phyloP scores from a whole-genome alignment of 1,140 invertebrate genomes.

The Bombus waltoni region DNA sequence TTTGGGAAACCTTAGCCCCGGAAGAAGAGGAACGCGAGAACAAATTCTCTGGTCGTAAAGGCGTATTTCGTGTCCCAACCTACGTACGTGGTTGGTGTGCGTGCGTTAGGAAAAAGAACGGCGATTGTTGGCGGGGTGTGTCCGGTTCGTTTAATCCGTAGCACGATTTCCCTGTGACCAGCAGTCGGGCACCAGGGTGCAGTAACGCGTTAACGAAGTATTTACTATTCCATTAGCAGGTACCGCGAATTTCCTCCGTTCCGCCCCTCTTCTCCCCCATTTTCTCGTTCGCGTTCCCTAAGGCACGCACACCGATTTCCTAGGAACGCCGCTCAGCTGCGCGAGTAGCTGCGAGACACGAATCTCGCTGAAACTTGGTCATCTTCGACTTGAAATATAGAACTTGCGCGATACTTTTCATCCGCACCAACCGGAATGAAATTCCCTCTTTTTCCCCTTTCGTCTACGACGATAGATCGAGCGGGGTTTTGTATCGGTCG shows the following conservation, averaged over 20 bases:
- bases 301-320: not conserved
- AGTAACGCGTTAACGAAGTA: constrained; percentile 69
- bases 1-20: no score
- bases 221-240: constrained; percentile 72
- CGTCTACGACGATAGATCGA: not conserved
- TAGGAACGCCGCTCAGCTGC: not conserved
- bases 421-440: accelerated
- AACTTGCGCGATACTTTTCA: no score
- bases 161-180: constrained; percentile 55
- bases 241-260: constrained; percentile 41
- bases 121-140: constrained; percentile 4
- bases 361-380: not conserved
- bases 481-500: constrained; percentile 31
- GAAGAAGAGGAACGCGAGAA: no score
- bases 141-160: constrained; percentile 48
- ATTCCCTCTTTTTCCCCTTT: not conserved
- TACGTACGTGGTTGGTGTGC: not conserved
- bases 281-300: not conserved
- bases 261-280: not conserved
- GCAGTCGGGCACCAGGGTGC: constrained; percentile 54
- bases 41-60: not conserved
- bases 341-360: no score
- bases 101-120: not conserved
- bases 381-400: no score
- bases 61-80: not conserved